phyloP scores from a whole-genome alignment of 2,113 vertebrate genomes.

The Mustela nigripes region DNA sequence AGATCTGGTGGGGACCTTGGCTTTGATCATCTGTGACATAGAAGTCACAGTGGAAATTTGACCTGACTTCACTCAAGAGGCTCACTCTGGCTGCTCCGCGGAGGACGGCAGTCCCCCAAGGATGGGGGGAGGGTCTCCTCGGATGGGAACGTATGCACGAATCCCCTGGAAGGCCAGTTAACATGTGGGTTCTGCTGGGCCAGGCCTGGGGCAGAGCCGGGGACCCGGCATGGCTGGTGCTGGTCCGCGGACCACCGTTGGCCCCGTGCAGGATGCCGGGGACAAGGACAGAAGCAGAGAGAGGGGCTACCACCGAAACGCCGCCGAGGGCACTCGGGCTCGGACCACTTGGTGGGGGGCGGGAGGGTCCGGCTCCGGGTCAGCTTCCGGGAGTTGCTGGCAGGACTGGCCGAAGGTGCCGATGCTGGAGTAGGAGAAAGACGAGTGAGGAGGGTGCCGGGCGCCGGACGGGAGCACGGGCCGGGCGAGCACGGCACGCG shows the following conservation, averaged over 20 bases:
- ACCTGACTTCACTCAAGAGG: background rate
- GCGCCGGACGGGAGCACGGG: too few relatives aligned
- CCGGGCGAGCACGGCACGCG: fast-evolving
- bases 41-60: background rate
- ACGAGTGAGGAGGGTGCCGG: background rate
- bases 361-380: background rate
- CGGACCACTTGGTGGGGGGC: too few relatives aligned
- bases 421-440: background rate
- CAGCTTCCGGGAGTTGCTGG: background rate
- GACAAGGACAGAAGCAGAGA: background rate
- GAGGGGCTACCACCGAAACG: background rate
- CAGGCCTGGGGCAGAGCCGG: background rate
- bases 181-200: background rate
- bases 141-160: fast-evolving
- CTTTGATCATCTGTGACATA: background rate
- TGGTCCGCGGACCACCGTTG: background rate
- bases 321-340: too few relatives aligned
- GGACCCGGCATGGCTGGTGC: background rate
- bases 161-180: background rate
- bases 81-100: background rate
- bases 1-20: background rate
- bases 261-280: background rate
- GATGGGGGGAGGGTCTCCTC: background rate
- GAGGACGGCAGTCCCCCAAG: background rate
- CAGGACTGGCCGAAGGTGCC: background rate